phyloP scores from a whole-genome alignment of 1,140 invertebrate genomes.

The Mercenaria mercenaria region DNA sequence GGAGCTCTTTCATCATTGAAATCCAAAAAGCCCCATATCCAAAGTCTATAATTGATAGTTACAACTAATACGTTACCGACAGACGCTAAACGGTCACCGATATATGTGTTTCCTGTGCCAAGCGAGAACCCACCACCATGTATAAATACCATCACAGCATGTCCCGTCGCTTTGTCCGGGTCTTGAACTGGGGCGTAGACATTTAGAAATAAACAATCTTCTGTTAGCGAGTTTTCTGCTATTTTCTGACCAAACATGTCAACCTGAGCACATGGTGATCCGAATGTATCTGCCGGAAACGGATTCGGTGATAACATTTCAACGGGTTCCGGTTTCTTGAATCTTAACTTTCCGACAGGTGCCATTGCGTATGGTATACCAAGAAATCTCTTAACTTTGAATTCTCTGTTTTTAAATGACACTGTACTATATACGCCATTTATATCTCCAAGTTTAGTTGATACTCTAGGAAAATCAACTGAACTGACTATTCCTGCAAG shows the following conservation, averaged over 20 bases:
- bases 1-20: conserved; percentile 87
- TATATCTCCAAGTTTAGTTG: not conserved
- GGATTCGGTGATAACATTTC: conserved; percentile 86
- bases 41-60: conserved; percentile 87
- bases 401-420: not conserved
- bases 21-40: conserved; percentile 87
- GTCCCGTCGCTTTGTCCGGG: conserved; percentile 18
- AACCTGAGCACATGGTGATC: not conserved
- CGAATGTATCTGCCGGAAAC: not conserved
- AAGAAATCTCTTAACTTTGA: conserved; percentile 10
- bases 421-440: not conserved
- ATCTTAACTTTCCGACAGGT: conserved; percentile 38
- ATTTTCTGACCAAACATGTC: not conserved
- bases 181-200: conserved; percentile 91
- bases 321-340: conserved; percentile 96
- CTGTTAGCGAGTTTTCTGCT: conserved; percentile 80
- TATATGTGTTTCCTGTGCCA: conserved; percentile 73
- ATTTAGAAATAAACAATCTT: conserved; percentile 98
- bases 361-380: conserved; percentile 45
- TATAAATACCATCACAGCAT: conserved; percentile 71
- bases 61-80: conserved; percentile 86
- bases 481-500: not conserved
- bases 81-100: conserved; percentile 78
- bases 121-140: conserved; percentile 70
- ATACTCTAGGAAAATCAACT: not conserved